Conservation (phyloP, 2,113 vertebrate species). For the Callocephalon fimbriatum region DNA sequence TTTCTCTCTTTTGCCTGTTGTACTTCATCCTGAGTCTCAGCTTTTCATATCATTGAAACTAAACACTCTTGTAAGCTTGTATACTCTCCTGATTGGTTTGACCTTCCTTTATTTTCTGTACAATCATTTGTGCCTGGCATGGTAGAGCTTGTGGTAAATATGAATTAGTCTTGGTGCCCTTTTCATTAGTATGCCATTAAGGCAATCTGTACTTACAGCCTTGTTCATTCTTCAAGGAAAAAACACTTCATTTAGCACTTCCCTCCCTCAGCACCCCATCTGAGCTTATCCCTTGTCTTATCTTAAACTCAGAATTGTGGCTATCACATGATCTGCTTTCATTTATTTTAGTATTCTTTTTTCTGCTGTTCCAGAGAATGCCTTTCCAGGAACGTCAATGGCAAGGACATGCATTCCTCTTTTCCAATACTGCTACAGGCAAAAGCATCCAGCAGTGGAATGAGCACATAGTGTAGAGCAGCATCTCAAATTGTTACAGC, state of each 20-base stretch:
- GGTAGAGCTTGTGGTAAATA: not conserved
- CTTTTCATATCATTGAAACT: accelerated
- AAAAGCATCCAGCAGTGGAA: not conserved
- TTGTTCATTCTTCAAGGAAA: not conserved
- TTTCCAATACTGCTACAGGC: not conserved
- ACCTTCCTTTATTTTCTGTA: not conserved
- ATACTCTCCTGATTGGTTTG: not conserved
- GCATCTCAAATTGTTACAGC: not conserved
- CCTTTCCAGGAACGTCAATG: not conserved
- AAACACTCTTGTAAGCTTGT: not conserved
- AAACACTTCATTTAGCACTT: not conserved
- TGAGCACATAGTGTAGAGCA: not conserved
- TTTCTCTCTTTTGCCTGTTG: not conserved
- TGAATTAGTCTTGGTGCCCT: not conserved
- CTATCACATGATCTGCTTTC: not conserved
- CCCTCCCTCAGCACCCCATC: accelerated
- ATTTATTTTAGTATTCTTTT: not conserved
- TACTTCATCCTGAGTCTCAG: not conserved
- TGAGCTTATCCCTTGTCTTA: not conserved
- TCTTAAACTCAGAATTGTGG: not conserved
- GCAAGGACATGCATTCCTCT: not conserved
- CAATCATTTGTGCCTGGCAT: not conserved
- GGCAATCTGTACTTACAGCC: not conserved
- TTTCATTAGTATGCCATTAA: not conserved
- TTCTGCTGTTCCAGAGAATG: not conserved